Percentiles rank a stretch among this genome's conserved stretches.
Evolutionary conservation across 2,797 vertebrate genomes (phyloP).

Genomic region (Enteromius viviparus): DNA sequence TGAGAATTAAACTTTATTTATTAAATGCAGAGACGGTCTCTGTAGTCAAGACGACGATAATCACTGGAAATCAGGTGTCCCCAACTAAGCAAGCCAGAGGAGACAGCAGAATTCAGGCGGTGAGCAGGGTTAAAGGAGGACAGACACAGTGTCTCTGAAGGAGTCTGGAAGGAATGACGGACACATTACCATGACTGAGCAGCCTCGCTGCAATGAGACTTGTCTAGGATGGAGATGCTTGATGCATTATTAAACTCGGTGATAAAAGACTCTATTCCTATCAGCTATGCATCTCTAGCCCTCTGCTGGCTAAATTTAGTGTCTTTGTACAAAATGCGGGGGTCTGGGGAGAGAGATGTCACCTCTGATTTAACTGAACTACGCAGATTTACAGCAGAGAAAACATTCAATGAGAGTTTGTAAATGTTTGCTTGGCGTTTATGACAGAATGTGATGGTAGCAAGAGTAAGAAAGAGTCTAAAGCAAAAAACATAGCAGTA

Average conservation of each 20-base stretch:
- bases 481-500: neutral
- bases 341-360: conserved; percentile 35
- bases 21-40: too few species aligned
- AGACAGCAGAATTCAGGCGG: conserved; percentile 6
- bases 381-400: neutral
- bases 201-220: conserved; percentile 27
- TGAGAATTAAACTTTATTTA: too few species aligned
- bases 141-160: conserved; percentile 5
- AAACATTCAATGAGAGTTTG: conserved; percentile 8
- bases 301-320: conserved; percentile 52
- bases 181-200: conserved; percentile 38
- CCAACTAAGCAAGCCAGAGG: too few species aligned
- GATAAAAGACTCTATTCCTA: conserved; percentile 48
- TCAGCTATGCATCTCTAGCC: conserved; percentile 18
- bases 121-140: conserved; percentile 16
- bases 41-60: too few species aligned
- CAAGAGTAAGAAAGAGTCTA: neutral
- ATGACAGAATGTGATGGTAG: neutral
- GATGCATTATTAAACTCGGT: conserved; percentile 49
- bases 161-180: conserved; percentile 12
- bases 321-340: conserved; percentile 38
- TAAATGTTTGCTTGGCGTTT: conserved; percentile 12
- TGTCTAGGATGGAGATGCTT: conserved; percentile 29
- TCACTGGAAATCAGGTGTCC: too few species aligned
- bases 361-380: conserved; percentile 22